phyloP scores from a whole-genome alignment of 2,797 vertebrate genomes.

The Liasis olivaceus region DNA sequence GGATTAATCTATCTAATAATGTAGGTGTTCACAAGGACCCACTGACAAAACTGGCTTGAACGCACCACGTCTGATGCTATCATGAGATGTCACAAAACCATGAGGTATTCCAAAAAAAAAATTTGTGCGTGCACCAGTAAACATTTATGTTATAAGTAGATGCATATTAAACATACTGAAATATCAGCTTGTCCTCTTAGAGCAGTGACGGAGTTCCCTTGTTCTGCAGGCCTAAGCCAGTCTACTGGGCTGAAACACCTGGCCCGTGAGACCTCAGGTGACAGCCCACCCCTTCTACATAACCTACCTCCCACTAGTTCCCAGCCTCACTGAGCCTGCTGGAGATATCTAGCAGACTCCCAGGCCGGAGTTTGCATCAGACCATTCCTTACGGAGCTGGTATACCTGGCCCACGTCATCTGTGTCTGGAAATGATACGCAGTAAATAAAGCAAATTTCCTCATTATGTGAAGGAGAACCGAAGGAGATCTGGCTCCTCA shows the following conservation, averaged over 20 bases:
- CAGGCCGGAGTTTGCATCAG: background rate
- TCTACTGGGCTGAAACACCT: background rate
- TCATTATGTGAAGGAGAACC: background rate
- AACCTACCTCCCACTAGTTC: background rate
- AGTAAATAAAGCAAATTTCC: background rate
- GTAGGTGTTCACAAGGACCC: background rate
- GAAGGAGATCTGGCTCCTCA: background rate
- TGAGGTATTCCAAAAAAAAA: background rate
- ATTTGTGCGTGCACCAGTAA: background rate
- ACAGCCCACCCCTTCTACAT: background rate
- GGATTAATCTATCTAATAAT: background rate
- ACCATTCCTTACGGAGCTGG: background rate
- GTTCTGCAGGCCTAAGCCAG: background rate
- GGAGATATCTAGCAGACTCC: background rate
- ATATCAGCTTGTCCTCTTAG: background rate
- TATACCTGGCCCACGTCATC: background rate
- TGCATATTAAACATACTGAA: background rate
- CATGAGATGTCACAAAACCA: background rate
- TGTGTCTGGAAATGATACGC: background rate
- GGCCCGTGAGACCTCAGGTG: background rate
- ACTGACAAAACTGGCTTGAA: background rate
- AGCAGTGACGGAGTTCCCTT: background rate
- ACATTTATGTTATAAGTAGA: background rate
- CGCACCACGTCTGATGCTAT: background rate
- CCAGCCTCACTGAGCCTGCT: background rate